phyloP scores from a whole-genome alignment of 2,113 vertebrate genomes.

The Ibidorhyncha struthersii region DNA sequence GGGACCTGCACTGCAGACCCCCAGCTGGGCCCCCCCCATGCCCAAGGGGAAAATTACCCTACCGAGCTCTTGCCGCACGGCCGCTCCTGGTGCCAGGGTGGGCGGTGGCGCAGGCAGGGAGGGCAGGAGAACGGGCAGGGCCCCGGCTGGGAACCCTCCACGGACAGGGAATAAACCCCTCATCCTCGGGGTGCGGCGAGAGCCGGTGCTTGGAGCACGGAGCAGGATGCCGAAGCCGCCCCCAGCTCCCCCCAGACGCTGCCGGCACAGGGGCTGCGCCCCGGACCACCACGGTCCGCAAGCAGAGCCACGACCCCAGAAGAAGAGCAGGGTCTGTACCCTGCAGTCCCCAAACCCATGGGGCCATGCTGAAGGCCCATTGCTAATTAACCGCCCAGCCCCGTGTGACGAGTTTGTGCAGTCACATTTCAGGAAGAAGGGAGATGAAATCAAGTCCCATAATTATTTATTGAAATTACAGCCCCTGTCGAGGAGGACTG shows the following conservation, averaged over 20 bases:
- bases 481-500: constrained; percentile 63
- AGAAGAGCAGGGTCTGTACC: not conserved
- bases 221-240: not conserved
- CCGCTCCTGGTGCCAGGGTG: not conserved
- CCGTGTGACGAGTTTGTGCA: constrained; percentile 11
- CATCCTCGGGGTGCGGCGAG: not conserved
- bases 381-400: not conserved
- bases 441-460: constrained; percentile 56
- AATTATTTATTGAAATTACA: constrained; percentile 74
- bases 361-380: not conserved
- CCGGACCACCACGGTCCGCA: rapidly evolving
- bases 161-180: not conserved
- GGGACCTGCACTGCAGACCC: rapidly evolving
- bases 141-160: no score
- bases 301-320: not conserved
- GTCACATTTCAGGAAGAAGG: not conserved
- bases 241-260: not conserved
- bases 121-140: not conserved
- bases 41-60: not conserved
- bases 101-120: not conserved
- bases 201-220: rapidly evolving
- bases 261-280: no score
- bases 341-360: no score
- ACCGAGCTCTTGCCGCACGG: rapidly evolving
- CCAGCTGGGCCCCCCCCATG: rapidly evolving